Conservation (phyloP, 92 coral and sea anemone species). For the Epizoanthus rinbou region DNA sequence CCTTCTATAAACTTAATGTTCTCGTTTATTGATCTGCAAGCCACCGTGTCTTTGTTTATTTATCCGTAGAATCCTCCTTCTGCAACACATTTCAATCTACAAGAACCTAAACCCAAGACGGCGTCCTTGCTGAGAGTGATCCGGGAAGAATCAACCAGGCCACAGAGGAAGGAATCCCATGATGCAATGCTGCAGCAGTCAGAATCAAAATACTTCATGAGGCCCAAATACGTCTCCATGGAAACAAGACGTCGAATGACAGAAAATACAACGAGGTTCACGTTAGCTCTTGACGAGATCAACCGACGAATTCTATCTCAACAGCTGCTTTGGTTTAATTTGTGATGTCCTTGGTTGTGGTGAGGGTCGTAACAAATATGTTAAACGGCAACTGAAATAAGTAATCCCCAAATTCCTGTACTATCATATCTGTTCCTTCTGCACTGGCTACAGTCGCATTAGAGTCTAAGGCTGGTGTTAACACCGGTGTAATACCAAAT, state of each 20-base stretch:
- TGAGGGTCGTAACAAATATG: too few species aligned
- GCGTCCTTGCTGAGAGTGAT: slow-evolving; percentile 17
- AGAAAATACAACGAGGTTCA: slow-evolving; percentile 17
- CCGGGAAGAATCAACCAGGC: background rate
- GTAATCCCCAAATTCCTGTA: too few species aligned
- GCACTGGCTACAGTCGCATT: too few species aligned
- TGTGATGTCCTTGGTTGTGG: background rate
- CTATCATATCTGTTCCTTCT: too few species aligned
- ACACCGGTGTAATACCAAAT: too few species aligned
- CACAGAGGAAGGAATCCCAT: background rate
- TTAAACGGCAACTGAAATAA: too few species aligned
- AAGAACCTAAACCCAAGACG: slow-evolving; percentile 17
- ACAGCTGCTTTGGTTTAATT: slow-evolving; percentile 35
- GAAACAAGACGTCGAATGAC: slow-evolving; percentile 20
- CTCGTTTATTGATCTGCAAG: too few species aligned
- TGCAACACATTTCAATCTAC: slow-evolving; percentile 1
- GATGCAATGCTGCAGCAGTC: slow-evolving; percentile 5
- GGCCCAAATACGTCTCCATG: slow-evolving; percentile 35
- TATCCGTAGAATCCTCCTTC: slow-evolving; percentile 8
- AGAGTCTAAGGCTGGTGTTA: too few species aligned
- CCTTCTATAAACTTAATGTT: too few species aligned
- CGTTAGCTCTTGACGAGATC: slow-evolving; percentile 34
- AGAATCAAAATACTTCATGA: slow-evolving; percentile 46
- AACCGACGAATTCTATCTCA: slow-evolving; percentile 39
- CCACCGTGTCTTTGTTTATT: too few species aligned